Conservation (phyloP, 1,140 invertebrate species). For the Aphaenogaster ashmeadi region DNA sequence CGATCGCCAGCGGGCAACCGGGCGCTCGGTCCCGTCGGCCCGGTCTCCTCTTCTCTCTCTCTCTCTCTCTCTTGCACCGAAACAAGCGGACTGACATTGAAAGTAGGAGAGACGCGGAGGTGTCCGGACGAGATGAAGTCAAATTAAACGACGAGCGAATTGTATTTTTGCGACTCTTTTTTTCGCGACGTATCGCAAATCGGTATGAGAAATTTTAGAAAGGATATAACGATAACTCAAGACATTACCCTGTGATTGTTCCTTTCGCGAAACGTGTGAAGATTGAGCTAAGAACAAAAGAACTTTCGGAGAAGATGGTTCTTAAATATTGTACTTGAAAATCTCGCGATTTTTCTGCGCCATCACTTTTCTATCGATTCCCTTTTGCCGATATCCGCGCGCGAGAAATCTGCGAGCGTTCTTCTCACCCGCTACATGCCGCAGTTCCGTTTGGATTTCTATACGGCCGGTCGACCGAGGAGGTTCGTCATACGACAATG, state of each 20-base stretch:
- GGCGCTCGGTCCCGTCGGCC: not conserved
- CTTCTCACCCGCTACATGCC: constrained; percentile 49
- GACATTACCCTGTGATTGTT: not conserved
- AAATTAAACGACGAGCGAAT: not conserved
- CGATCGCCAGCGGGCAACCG: not conserved
- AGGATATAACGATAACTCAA: not conserved
- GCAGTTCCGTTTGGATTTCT: constrained; percentile 38
- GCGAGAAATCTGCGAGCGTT: not conserved
- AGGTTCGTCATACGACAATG: constrained; percentile 60
- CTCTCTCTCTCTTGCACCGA: not conserved
- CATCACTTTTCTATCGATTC: not conserved
- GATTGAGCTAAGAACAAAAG: no score
- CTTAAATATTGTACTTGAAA: not conserved
- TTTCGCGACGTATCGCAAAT: not conserved
- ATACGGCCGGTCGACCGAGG: constrained; percentile 2
- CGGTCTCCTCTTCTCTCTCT: not conserved
- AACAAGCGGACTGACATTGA: not conserved
- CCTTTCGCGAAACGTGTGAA: not conserved
- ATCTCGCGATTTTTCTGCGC: not conserved
- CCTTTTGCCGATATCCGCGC: not conserved
- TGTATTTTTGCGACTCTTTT: not conserved
- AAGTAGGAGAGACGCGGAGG: no score
- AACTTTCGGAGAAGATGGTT: not conserved
- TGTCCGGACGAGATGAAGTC: not conserved
- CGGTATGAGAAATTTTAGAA: not conserved